phyloP scores from a whole-genome alignment of 2,797 vertebrate species.

The Micromesistius poutassou region DNA sequence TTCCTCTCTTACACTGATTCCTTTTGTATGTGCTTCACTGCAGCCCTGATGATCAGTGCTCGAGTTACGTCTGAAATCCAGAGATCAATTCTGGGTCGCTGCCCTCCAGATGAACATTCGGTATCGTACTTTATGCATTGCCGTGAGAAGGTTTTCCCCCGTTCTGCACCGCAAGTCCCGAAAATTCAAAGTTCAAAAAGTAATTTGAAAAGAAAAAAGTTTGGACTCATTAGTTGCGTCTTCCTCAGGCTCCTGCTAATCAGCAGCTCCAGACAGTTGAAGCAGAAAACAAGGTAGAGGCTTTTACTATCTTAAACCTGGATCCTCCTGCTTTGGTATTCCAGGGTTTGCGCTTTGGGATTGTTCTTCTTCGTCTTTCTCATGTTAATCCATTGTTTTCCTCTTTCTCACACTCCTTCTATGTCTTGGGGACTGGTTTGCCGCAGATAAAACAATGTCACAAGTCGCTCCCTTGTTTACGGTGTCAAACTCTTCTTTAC shows the following conservation, averaged over 20 bases:
- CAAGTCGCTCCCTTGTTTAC: constrained; percentile 12
- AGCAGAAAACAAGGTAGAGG: neutral
- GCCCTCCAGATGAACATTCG: neutral
- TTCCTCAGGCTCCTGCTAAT: neutral
- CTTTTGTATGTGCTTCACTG: constrained; percentile 47
- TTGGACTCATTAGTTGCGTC: no score
- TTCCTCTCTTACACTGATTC: constrained; percentile 43
- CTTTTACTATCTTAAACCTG: neutral
- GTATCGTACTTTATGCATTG: no score
- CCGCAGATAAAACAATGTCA: neutral
- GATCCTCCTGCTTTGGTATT: neutral
- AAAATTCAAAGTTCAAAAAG: neutral
- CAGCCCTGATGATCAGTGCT: neutral
- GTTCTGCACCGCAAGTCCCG: no score
- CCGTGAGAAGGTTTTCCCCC: no score
- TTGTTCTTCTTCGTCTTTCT: constrained; percentile 11
- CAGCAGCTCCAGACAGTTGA: neutral
- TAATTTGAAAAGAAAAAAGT: neutral
- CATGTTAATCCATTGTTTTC: neutral
- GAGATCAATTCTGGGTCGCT: neutral
- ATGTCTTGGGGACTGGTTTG: neutral
- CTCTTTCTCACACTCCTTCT: constrained; percentile 9
- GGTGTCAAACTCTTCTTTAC: constrained; percentile 19
- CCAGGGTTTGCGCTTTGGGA: neutral
- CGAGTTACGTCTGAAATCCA: no score